These are phyloP conservation scores for Drosophila erecta DNA, from an alignment of 1,140 invertebrate species.

Conservation along the genomic window DNA sequence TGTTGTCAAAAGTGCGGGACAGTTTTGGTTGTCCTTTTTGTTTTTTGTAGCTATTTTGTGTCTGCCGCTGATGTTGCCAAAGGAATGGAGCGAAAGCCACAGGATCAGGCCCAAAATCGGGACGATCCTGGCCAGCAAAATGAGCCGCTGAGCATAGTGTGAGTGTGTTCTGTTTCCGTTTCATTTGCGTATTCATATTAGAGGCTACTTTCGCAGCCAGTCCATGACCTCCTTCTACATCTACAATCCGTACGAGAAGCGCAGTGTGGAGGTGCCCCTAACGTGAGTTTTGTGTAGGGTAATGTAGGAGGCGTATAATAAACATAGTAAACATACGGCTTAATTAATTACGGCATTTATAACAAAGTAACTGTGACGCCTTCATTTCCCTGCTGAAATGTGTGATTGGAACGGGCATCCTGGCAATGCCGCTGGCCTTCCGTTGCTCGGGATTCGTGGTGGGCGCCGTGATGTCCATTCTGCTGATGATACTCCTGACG, in stretches of 20 bases:
- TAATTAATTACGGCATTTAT: not conserved
- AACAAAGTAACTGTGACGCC: slow-evolving; percentile 55
- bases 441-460: slow-evolving; percentile 44
- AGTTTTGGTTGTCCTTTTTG: slow-evolving; percentile 9
- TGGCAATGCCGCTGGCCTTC: slow-evolving; percentile 66
- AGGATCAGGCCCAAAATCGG: slow-evolving; percentile 2
- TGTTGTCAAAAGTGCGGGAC: slow-evolving; percentile 63
- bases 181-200: not conserved
- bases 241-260: slow-evolving; percentile 66
- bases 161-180: slow-evolving; percentile 6
- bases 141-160: slow-evolving; percentile 23
- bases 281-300: slow-evolving; percentile 30
- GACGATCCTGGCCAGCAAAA: not conserved
- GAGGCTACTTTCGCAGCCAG: slow-evolving; percentile 9
- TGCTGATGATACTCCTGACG: slow-evolving; percentile 64
- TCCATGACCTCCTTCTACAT: slow-evolving; percentile 53
- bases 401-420: slow-evolving; percentile 63
- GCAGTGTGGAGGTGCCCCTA: slow-evolving; percentile 57
- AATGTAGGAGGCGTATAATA: too few relatives aligned
- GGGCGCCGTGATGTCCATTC: slow-evolving; percentile 37
- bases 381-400: slow-evolving; percentile 64
- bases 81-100: slow-evolving; percentile 27
- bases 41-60: slow-evolving; percentile 1
- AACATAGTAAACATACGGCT: too few relatives aligned
- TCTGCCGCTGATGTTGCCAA: not conserved